Conservation (phyloP, 2,113 vertebrate species). For the Siniperca chuatsi region DNA sequence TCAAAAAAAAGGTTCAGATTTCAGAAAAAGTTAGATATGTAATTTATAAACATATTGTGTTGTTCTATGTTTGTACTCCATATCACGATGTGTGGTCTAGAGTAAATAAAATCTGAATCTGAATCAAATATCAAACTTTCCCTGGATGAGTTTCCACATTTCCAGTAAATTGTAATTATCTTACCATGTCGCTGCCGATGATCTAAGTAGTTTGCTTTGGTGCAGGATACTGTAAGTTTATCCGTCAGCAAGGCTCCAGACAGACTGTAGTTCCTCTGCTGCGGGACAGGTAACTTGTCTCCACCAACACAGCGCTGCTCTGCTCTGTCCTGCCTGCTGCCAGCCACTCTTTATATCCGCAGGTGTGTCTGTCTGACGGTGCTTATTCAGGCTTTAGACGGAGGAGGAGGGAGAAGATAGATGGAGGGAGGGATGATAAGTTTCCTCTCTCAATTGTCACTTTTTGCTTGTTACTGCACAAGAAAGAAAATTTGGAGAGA, state of each 20-base stretch:
- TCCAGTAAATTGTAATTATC: background rate
- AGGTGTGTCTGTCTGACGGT: background rate
- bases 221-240: background rate
- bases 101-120: too few species aligned
- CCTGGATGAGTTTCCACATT: background rate
- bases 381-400: constrained; percentile 9
- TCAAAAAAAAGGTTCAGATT: background rate
- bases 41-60: background rate
- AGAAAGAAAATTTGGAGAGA: background rate
- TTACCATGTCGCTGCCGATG: constrained; percentile 63
- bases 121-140: background rate
- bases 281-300: constrained; percentile 79
- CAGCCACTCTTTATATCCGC: constrained; percentile 52
- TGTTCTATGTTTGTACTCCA: too few species aligned
- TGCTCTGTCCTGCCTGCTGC: background rate
- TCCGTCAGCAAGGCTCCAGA: constrained; percentile 1
- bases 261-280: constrained; percentile 33
- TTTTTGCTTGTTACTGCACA: constrained; percentile 28
- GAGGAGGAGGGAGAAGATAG: constrained; percentile 19
- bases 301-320: constrained; percentile 64
- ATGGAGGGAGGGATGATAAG: constrained; percentile 19
- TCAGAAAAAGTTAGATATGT: background rate
- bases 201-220: background rate
- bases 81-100: too few species aligned
- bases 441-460: background rate